Evolutionary conservation across 2,113 vertebrate genomes (phyloP), one percentile per base, ranked within the genome.

Genomic region (Passerina amoena): DNA sequence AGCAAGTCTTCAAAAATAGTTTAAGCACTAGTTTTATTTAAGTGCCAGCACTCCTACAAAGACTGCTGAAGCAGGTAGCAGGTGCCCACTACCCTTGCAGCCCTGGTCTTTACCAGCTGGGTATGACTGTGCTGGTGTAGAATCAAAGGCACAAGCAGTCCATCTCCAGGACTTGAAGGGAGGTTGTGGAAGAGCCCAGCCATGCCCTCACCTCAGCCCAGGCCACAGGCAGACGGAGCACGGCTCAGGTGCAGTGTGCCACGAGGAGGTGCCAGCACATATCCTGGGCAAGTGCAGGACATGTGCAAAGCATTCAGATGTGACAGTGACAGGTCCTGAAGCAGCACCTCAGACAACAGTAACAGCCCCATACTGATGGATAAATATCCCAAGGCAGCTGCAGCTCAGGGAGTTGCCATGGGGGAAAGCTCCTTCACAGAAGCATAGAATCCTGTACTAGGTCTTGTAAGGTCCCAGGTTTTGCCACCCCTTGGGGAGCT

Each of bases 281-380:
- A 5, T 11, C 61, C 73, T 25, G 35, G 42, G 20, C 37, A 66
- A 57, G 35, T 6, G 51, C 61, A 66, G 44, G 37, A 65, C 30
- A 20, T 2, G 13, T 14, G 30, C 30, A 37, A 90, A 61, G 12
- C 0, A 0, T 19, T 79, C 57, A 37, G 65, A 42, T 9, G 1
- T 7, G 42, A 54, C 80, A 88, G 60, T 1, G 3, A 42, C 47
- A 70, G 59, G 10, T 10, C 22, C 40, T 42, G 47, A 38, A 63
- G 23, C 56, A 59, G 60, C 51, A 47, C 18, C 30, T 59, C 56
- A 78, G 60, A 40, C 50, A 60, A 60, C 44, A 83, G 27, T 13
- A 60, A 71, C 15, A 40, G 65, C 28, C 51, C 44, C 38, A 31
- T 14, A 5, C 14, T 1, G 4, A 71, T 0, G 2, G 28, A 11